Evolutionary conservation across 2,113 vertebrate species (phyloP), one percentile per base, ranked within the genome.

Genomic region (Fulica atra): DNA sequence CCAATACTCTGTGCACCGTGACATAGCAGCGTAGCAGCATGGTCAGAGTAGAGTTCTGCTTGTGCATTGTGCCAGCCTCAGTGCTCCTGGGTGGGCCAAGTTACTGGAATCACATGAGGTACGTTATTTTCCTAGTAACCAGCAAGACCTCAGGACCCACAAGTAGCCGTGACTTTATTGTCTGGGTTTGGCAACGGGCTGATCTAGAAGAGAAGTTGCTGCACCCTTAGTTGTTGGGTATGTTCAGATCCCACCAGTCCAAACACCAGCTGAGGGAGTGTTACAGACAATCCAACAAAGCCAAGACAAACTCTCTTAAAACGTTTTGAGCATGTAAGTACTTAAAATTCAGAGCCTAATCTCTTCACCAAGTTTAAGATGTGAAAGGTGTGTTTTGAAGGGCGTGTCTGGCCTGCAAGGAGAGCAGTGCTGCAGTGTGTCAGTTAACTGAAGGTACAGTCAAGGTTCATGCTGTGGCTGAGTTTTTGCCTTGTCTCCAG

Each of bases 341-440:
- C 77, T 84, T 77, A 33, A 59, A 85, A 69, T n/a, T 11, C 21
- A 44, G 31, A 38, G 31, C 24, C 11, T 48, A 16, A 60, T 38
- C 53, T 76, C 12, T n/a, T 68, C 0, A 5, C 28, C 31, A 57
- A 42, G 50, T n/a, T 63, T 56, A 64, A 68, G 51, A 31, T 0
- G 6, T 16, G 53, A 68, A 81, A 71, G 20, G 14, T 28, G 26
- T 24, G 5, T 53, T 71, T 54, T 31, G 24, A 53, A 80, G 53
- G 56, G 42, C 17, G 25, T 2, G 2, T 68, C 42, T 72, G 31
- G 48, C 18, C 64, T 84, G 11, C 28, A 8, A 38, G 63, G 48
- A 51, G 33, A 24, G 28, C 48, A 48, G 0, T 4, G 5, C 15
- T 40, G 1, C 16, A 8, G n/a, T 10, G 29, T 0, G 0, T 18